A percentile compares a stretch with the other conserved stretches of the same genome.
These are phyloP conservation scores for Leucophenga varia DNA, from an alignment of 1,140 invertebrate species.

Conservation along the genomic window DNA sequence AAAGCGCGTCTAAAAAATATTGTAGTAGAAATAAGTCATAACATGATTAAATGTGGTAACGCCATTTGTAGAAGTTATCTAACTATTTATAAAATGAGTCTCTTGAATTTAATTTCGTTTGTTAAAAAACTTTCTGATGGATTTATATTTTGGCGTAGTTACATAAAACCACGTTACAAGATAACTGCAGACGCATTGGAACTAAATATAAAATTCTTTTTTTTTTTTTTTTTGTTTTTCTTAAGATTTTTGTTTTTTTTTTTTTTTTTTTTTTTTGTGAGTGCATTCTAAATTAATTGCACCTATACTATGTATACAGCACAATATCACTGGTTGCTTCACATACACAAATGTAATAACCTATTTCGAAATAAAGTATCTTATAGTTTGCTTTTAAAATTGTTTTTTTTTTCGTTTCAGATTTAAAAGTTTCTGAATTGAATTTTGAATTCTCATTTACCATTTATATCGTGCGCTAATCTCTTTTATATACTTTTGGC, in stretches of 20 bases:
- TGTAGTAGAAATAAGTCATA: constrained; percentile 35
- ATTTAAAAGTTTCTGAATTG: constrained; percentile 18
- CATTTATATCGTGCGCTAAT: no score
- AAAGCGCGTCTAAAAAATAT: constrained; percentile 34
- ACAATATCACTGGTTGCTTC: constrained; percentile 58
- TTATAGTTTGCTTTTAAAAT: constrained; percentile 15
- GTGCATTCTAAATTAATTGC: constrained; percentile 56
- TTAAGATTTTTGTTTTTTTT: constrained; percentile 9
- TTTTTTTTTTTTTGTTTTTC: not conserved
- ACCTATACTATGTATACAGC: constrained; percentile 57
- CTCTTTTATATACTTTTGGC: no score
- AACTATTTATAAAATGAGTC: no score
- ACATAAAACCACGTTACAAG: constrained; percentile 52
- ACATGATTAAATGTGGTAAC: constrained; percentile 41
- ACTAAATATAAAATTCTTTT: constrained; percentile 5
- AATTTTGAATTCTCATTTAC: no score
- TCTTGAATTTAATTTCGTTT: constrained; percentile 48
- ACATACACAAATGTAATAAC: constrained; percentile 36
- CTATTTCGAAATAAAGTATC: constrained; percentile 44
- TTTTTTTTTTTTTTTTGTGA: constrained; percentile 40
- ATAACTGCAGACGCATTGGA: constrained; percentile 23
- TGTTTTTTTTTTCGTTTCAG: constrained; percentile 13
- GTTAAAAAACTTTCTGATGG: no score
- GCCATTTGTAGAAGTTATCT: no score
- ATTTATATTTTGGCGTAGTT: constrained; percentile 14